Evolutionary conservation across 2,113 vertebrate genomes (phyloP), one percentile per base, ranked within the genome.

Genomic region (Stegastes partitus): DNA sequence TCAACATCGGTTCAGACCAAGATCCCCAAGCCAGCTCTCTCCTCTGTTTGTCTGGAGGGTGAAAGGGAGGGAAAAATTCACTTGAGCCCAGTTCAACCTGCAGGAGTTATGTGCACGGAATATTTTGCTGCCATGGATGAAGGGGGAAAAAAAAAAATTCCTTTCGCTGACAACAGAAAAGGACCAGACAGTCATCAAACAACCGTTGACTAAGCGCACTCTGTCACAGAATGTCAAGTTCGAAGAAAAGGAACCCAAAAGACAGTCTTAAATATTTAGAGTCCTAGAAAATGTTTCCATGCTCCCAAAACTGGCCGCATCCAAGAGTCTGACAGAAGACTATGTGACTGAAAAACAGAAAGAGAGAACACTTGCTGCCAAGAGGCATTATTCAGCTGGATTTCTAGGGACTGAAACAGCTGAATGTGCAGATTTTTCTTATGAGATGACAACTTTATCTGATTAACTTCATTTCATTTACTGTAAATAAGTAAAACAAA

Each of bases 231-330:
- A 11, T 28, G 44, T 82, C 59, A 22, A 11, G 37, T 57, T 19
- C n/a, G 51, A 31, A 42, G 23, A 68, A 4, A 25, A 15, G 11
- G n/a, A 59, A 31, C 3, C 4, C 16, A 16, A 47, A n/a, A 53
- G 54, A 23, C 18, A 1, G 28, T 59, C 28, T 31, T 67, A 26
- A 62, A 77, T 67, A 62, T 67, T 82, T 62, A 18, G 37, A 47
- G 39, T 10, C 19, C 2, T 0, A n/a, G 19, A 62, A 66, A 55
- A 39, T 19, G 67, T 54, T 54, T 53, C 18, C 16, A 53, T 19
- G 34, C 5, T 74, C 42, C 23, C 19, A 55, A 74, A 42, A 67
- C 28, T 22, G 53, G 26, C 25, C 14, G 0, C 56, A 23, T 65
- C 16, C 26, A 62, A 44, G 59, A 65, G 42, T 3, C 2, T 42